Percentiles rank a stretch among this genome's conserved stretches.
Evolutionary conservation across 2,113 vertebrate species (phyloP).

Genomic region (Calypte anna): DNA sequence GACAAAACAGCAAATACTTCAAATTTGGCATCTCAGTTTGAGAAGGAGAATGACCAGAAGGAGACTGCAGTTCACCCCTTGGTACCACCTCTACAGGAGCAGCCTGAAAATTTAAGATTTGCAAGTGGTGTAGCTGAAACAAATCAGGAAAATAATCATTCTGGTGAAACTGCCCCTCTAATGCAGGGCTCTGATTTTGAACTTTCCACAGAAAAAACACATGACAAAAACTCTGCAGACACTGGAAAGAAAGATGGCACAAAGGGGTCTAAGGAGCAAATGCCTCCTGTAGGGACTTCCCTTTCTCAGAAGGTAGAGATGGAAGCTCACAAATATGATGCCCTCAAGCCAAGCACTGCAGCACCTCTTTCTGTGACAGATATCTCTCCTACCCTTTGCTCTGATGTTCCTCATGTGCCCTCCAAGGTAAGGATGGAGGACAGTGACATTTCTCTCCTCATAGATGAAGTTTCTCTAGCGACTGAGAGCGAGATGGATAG

Average conservation of each 20-base stretch:
- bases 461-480: constrained; percentile 85
- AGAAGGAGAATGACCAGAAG: constrained; percentile 16
- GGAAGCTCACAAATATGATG: not conserved
- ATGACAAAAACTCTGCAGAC: not conserved
- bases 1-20: constrained; percentile 53
- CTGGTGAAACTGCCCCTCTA: not conserved
- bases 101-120: not conserved
- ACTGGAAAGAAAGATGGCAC: not conserved
- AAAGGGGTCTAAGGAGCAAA: not conserved
- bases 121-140: not conserved
- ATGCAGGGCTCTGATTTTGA: not conserved
- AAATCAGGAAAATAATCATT: constrained; percentile 15
- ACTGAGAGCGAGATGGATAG: constrained; percentile 82
- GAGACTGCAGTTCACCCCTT: not conserved
- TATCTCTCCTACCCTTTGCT: not conserved
- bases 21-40: constrained; percentile 6
- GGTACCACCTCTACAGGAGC: constrained; percentile 12
- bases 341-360: not conserved
- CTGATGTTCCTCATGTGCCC: constrained; percentile 55
- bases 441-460: constrained; percentile 89
- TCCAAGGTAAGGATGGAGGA: constrained; percentile 79
- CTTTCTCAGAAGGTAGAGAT: constrained; percentile 17
- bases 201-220: not conserved
- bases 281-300: not conserved
- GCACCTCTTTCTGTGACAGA: constrained; percentile 52